Evolutionary conservation across 2,797 vertebrate genomes (phyloP).

Genomic region (Antrozous pallidus): DNA sequence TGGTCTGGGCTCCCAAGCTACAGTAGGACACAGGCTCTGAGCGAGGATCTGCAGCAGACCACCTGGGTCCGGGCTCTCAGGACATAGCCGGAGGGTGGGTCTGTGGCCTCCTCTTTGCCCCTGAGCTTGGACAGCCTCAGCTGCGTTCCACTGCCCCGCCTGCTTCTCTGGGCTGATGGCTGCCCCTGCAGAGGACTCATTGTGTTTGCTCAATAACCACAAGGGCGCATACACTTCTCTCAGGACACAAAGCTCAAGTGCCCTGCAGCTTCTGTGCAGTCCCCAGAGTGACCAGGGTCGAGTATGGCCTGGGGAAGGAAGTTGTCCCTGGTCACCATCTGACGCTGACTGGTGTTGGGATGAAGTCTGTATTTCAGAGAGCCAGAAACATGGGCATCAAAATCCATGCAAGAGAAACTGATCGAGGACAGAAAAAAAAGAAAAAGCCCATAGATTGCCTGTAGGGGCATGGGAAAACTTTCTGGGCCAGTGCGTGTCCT

Average conservation of each 20-base stretch:
- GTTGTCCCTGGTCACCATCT: too few relatives aligned
- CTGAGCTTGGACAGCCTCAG: background rate
- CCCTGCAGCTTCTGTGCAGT: background rate
- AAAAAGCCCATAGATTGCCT: background rate
- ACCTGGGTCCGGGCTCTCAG: background rate
- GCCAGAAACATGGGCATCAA: background rate
- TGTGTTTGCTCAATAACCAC: accelerated
- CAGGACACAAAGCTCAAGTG: background rate
- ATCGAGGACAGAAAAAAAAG: accelerated
- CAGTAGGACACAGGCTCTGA: background rate
- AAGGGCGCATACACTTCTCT: background rate
- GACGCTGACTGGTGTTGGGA: accelerated
- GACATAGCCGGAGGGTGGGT: background rate
- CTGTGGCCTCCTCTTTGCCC: background rate
- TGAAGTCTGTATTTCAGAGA: background rate
- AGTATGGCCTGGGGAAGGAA: background rate
- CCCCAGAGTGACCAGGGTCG: background rate
- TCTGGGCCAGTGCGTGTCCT: background rate
- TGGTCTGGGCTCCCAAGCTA: background rate
- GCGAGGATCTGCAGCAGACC: background rate
- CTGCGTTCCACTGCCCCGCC: background rate
- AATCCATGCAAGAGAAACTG: too few relatives aligned
- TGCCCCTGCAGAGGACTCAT: too few relatives aligned
- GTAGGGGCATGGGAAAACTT: background rate
- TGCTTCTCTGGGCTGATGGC: background rate